Evolutionary conservation across 2,113 vertebrate species (phyloP).

Genomic region (Microtus pennsylvanicus): DNA sequence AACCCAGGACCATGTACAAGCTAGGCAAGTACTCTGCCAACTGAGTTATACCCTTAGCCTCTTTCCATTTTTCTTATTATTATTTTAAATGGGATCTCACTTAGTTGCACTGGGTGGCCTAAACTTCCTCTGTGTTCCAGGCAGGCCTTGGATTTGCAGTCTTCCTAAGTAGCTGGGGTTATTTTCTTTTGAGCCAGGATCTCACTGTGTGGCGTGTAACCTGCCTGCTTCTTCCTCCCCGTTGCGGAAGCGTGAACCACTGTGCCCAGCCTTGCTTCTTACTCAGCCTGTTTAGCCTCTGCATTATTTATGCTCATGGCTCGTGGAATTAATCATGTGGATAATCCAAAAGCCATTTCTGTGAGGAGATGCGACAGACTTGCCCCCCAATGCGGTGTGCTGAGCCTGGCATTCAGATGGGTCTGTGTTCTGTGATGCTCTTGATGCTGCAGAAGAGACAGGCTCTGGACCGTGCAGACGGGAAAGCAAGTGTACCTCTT

Average conservation of each 20-base stretch:
- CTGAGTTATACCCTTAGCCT: background rate
- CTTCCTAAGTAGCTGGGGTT: background rate
- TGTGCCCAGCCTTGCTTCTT: background rate
- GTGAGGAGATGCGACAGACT: background rate
- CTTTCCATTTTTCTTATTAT: background rate
- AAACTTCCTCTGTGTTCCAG: background rate
- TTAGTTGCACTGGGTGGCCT: background rate
- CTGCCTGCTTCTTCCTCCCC: background rate
- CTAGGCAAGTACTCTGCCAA: background rate
- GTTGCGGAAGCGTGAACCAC: background rate
- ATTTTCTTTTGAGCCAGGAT: background rate
- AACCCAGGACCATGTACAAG: background rate
- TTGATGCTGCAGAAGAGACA: background rate
- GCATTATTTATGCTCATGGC: constrained; percentile 39
- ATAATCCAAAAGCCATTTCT: constrained; percentile 45
- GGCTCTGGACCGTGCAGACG: background rate
- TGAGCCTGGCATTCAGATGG: background rate
- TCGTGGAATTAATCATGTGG: constrained; percentile 11
- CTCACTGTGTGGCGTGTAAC: background rate
- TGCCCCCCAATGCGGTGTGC: background rate
- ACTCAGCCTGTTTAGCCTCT: background rate
- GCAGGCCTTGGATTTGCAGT: background rate
- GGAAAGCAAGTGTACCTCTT: background rate
- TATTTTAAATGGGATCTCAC: background rate
- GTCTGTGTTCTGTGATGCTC: background rate